Conservation (phyloP, 2,797 vertebrate species). For the Chiroxiphia lanceolata region DNA sequence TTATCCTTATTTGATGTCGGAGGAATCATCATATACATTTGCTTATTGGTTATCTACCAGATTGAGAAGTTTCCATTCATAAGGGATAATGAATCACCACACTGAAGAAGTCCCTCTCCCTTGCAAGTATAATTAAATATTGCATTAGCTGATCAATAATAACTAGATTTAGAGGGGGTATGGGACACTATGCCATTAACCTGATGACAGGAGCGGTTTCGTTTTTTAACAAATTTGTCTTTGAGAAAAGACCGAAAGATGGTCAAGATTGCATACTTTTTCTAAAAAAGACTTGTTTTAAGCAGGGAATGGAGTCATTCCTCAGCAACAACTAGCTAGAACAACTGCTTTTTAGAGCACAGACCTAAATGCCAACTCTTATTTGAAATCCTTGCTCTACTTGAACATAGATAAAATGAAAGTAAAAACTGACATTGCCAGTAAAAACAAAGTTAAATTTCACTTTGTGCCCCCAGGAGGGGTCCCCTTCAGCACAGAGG, state of each 20-base stretch:
- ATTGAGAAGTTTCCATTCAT: slow-evolving; percentile 47
- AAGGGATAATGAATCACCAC: slow-evolving; percentile 21
- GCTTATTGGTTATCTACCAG: slow-evolving; percentile 32
- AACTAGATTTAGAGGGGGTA: slow-evolving; percentile 20
- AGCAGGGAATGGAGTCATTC: background rate
- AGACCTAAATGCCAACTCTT: background rate
- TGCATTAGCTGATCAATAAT: slow-evolving; percentile 52
- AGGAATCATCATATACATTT: too few species aligned
- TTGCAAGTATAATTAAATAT: slow-evolving; percentile 27
- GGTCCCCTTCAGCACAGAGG: background rate
- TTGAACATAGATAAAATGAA: background rate
- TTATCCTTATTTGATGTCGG: slow-evolving; percentile 35
- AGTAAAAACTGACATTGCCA: background rate
- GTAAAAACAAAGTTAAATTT: background rate
- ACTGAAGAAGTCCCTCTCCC: slow-evolving; percentile 16
- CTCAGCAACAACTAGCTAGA: background rate
- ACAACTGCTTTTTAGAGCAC: background rate
- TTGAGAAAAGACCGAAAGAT: background rate
- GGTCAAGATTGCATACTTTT: background rate
- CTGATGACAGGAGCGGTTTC: background rate
- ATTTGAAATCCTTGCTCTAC: background rate
- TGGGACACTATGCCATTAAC: background rate
- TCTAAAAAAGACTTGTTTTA: background rate
- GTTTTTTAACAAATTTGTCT: background rate
- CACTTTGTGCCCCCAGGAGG: background rate